Percentiles rank a stretch among this genome's conserved stretches.
Conservation (phyloP, 2,113 vertebrate genomes). For the Rhagologus leucostigma region DNA sequence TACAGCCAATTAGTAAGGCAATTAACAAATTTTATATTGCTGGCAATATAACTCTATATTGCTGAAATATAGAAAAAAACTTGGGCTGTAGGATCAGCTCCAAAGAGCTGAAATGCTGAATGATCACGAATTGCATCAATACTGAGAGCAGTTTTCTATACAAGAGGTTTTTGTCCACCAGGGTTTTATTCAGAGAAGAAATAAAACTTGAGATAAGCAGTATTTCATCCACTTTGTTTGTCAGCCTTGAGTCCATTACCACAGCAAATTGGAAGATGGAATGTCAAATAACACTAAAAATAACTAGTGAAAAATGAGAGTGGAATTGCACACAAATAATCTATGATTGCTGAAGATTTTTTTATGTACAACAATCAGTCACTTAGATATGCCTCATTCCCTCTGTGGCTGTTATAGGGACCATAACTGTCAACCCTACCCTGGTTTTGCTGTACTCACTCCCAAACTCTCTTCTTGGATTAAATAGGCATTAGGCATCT, state of each 20-base stretch:
- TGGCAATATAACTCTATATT: not conserved
- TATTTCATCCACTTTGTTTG: conserved; percentile 64
- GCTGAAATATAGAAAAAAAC: not conserved
- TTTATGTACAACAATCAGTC: conserved; percentile 49
- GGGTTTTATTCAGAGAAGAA: conserved; percentile 26
- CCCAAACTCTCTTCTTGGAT: not conserved
- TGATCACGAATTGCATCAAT: not conserved
- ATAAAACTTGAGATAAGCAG: conserved; percentile 51
- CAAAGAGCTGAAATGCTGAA: not conserved
- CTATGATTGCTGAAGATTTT: conserved; percentile 35
- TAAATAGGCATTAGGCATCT: not conserved
- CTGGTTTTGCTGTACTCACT: not conserved
- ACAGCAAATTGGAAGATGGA: conserved; percentile 57
- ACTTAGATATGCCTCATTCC: conserved; percentile 36
- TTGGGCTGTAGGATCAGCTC: not conserved
- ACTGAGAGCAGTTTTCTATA: not conserved
- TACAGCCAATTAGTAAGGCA: not conserved
- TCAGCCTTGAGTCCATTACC: conserved; percentile 58
- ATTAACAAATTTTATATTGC: not conserved
- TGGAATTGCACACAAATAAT: conserved; percentile 59
- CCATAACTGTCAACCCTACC: conserved; percentile 3
- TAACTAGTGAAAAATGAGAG: conserved; percentile 54
- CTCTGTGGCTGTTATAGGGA: not conserved
- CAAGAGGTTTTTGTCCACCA: not conserved
- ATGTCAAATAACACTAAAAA: conserved; percentile 58